These are phyloP conservation scores for Drusus annulatus DNA, from an alignment of 1,140 invertebrate genomes.

Conservation along the genomic window DNA sequence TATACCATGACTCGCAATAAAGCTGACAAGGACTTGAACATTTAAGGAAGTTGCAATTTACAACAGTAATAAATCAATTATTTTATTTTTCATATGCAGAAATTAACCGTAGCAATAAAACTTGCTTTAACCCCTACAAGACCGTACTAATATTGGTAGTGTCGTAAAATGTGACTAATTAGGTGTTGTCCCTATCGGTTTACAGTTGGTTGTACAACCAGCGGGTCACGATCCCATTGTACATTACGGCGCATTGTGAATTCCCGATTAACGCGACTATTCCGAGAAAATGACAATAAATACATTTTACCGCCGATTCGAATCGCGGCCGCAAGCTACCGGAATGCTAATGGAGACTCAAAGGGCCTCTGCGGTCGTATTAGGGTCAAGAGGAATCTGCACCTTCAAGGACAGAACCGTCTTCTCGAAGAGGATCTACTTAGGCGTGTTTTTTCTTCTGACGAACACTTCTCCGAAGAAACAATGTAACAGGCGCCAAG, in stretches of 20 bases:
- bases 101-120: no score
- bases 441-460: constrained; percentile 6
- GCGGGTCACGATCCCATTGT: constrained; percentile 22
- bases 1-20: no score
- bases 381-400: constrained; percentile 18
- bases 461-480: not conserved
- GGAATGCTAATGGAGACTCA: constrained; percentile 21
- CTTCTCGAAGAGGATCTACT: not conserved
- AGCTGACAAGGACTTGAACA: no score
- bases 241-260: not conserved
- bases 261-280: constrained; percentile 26
- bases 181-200: not conserved
- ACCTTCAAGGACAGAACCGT: not conserved
- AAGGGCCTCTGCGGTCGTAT: constrained; percentile 20
- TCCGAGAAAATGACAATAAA: constrained; percentile 48
- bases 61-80: no score
- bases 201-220: not conserved
- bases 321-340: constrained; percentile 28
- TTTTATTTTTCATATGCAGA: no score
- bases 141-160: no score
- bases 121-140: no score
- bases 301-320: constrained; percentile 11
- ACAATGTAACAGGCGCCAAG: no score
- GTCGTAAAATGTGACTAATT: not conserved
- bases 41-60: no score